Evolutionary conservation across 2,113 vertebrate genomes (phyloP), one percentile per base, ranked within the genome.

Genomic region (Leiothrix lutea): DNA sequence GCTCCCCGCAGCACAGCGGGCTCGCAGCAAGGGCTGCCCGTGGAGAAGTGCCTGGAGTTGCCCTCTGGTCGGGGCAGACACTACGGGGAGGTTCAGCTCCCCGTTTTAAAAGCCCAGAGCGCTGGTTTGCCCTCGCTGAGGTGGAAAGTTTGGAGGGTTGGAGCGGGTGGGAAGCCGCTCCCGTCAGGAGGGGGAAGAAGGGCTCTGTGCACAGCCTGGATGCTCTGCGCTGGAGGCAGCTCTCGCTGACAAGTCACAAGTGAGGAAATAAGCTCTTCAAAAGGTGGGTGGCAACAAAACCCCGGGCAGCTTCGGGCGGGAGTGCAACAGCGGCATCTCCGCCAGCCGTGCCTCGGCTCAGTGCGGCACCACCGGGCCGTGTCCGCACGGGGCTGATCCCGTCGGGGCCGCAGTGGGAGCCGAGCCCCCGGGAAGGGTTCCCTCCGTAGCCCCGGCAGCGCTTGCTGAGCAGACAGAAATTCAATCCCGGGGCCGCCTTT

Each of bases 1-100:
- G 33, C 72, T 35, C 31, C 25, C 29, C 0, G 0, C 2, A 38
- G 47, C n/a, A 1, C 1, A 9, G 47, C 0, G 5, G 9, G 67
- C 53, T 40, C 6, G 0, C 14, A 23, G 86, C 53, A 12, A 12
- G 47, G 17, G 50, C 73, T 38, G 73, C 50, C 4, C 29, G 21
- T 1, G 7, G 19, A 10, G 12, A 8, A 8, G 8, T 2, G 25
- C 38, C 51, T 3, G 80, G 61, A 51, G 36, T 40, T 42, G 53
- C 65, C 47, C 44, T 29, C 22, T 0, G 2, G 3, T 12, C 8
- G 5, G 29, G 26, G 24, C 77, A 70, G 47, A 3, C 28, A 1
- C 72, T 7, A 5, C 33, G 29, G 40, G 45, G 36, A 44, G 48
- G 4, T 15, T 58, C 83, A 56, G 75, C 14, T 75, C 35, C 47